phyloP scores from a whole-genome alignment of 2,888 invertebrate species.

The Pyrgus malvae region DNA sequence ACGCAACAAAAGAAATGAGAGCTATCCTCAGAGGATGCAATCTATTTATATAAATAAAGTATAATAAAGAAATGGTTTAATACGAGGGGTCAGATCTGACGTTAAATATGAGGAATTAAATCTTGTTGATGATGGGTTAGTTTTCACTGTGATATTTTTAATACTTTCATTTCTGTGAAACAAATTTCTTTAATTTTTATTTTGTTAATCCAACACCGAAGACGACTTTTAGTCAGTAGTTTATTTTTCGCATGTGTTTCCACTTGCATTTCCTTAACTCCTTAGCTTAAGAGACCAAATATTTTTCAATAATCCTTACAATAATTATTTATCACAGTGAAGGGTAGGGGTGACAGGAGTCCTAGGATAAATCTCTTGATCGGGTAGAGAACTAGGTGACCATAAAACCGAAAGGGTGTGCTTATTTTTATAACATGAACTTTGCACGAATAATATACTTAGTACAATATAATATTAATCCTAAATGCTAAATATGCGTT shows the following conservation, averaged over 20 bases:
- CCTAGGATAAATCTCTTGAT: constrained; percentile 3
- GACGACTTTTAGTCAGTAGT: not conserved
- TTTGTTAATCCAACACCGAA: not conserved
- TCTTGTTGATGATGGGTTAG: constrained; percentile 10
- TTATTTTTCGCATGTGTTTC: constrained; percentile 4
- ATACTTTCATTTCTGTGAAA: not conserved
- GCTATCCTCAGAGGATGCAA: constrained; percentile 32
- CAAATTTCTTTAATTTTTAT: not conserved
- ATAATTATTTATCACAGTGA: constrained; percentile 63
- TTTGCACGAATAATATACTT: constrained; percentile 42
- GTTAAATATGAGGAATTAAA: no score
- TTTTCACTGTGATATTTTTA: constrained; percentile 60
- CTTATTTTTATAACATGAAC: constrained; percentile 20
- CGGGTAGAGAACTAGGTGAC: constrained; percentile 13
- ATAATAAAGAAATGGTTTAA: constrained; percentile 23
- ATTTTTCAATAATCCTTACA: constrained; percentile 19
- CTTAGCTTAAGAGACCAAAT: constrained; percentile 9
- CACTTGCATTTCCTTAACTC: constrained; percentile 9
- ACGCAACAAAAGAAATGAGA: constrained; percentile 24
- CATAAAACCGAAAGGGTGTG: constrained; percentile 20
- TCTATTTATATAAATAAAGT: constrained; percentile 28
- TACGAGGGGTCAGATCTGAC: no score
- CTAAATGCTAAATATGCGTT: constrained; percentile 43
- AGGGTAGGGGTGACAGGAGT: constrained; percentile 40
- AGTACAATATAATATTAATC: constrained; percentile 35